Evolutionary conservation across 1,140 invertebrate genomes (phyloP), one percentile per base, ranked within the genome.

Genomic region (Drosophila yakuba): DNA sequence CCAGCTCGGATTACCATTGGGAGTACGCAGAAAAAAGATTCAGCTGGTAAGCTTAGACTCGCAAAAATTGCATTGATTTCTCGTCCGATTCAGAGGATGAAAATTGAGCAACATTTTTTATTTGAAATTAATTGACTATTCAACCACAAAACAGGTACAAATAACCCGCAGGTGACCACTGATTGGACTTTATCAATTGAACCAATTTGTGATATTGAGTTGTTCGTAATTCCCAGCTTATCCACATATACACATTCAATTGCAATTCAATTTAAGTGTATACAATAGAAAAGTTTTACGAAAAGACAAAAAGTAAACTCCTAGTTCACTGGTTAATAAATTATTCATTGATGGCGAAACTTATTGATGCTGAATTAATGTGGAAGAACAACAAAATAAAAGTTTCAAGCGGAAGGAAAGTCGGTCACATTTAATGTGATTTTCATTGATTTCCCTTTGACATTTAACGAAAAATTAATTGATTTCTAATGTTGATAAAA

Each of bases 401-500:
- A 11, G 35, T 15, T 6, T 36, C 35, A 4, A 39, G 45, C 45
- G 20, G 38, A 63, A 12, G 23, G 43, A 15, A 23, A 64, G 32
- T 57, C 20, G 20, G n/a, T 38, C 50, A 54, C 58, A 58, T 62
- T 38, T 52, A 54, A 61, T 56, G 38, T 78, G 25, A 64, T 72
- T 58, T 64, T 71, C 60, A 81, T 80, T 80, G 72, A 81, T 76
- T 80, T 81, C 62, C 32, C 36, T 25, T 60, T 54, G 57, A 44
- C 60, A 51, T 52, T 41, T 48, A 45, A 58, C 68, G 38, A 48
- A 28, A 84, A 75, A 80, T 80, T 83, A 83, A 84, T 84, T 84
- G 80, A 83, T 82, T 82, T 83, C 69, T 69, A 79, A 83, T 79
- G 71, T 64, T 72, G 69, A 71, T 71, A 72, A 59, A 72, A 72